Evolutionary conservation across 1,140 invertebrate species (phyloP).

Genomic region (Caerostris extrusa): DNA sequence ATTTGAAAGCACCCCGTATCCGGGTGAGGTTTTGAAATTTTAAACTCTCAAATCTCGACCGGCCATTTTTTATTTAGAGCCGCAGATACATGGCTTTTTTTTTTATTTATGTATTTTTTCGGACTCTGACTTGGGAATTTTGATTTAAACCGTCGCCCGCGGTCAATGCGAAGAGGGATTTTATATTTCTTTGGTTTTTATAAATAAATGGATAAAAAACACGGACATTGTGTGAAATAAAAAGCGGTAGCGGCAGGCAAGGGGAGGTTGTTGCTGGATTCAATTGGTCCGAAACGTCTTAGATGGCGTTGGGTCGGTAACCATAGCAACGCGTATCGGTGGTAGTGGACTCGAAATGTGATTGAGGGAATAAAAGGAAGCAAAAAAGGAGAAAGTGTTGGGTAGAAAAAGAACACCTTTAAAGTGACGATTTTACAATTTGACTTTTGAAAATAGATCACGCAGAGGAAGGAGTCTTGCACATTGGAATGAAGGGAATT

Average conservation of each 20-base stretch:
- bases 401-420: constrained; percentile 44
- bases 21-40: constrained; percentile 73
- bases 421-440: constrained; percentile 77
- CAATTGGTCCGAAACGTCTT: constrained; percentile 71
- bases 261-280: constrained; percentile 18
- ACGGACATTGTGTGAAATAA: constrained; percentile 4
- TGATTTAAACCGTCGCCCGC: constrained; percentile 69
- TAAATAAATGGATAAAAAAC: constrained; percentile 54
- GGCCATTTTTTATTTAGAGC: constrained; percentile 76
- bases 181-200: constrained; percentile 55
- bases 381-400: neutral
- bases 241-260: neutral
- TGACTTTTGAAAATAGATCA: constrained; percentile 73
- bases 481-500: constrained; percentile 25
- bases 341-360: constrained; percentile 74
- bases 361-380: constrained; percentile 62
- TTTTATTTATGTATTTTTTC: constrained; percentile 44
- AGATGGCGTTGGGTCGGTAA: constrained; percentile 29
- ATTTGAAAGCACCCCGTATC: constrained; percentile 53
- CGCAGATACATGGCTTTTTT: constrained; percentile 27
- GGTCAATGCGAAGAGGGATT: neutral
- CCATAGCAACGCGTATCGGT: constrained; percentile 51
- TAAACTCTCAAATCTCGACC: constrained; percentile 77
- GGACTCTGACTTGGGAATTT: constrained; percentile 61
- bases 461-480: constrained; percentile 28